Conservation (phyloP, 2,888 invertebrate species). For the Drosophila quinaria region DNA sequence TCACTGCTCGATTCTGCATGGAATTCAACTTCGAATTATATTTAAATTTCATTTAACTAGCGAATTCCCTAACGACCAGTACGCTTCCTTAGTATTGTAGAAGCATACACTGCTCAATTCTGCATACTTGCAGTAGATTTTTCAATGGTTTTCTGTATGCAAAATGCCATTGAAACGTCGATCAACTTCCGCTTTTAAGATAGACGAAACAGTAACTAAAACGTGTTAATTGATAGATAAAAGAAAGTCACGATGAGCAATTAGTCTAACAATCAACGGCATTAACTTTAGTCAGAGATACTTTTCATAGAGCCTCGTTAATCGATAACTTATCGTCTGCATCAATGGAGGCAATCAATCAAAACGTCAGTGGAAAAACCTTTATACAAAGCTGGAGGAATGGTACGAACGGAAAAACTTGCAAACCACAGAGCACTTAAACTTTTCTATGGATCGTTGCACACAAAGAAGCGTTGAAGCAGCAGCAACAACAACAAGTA, state of each 20-base stretch:
- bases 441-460: constrained; percentile 76
- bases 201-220: background rate
- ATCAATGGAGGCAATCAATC: constrained; percentile 70
- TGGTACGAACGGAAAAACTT: constrained; percentile 41
- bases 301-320: constrained; percentile 32
- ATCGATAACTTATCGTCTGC: constrained; percentile 71
- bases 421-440: constrained; percentile 73
- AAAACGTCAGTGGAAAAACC: constrained; percentile 44
- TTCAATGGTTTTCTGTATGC: no score
- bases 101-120: no score
- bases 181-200: no score
- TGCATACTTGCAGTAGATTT: no score
- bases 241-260: constrained; percentile 34
- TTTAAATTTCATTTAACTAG: background rate
- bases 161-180: background rate
- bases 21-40: background rate
- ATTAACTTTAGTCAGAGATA: background rate
- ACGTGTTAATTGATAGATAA: constrained; percentile 10
- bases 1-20: background rate
- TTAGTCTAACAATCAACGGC: constrained; percentile 43
- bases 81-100: no score
- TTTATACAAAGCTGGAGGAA: constrained; percentile 20
- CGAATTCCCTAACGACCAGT: background rate
- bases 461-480: constrained; percentile 78
- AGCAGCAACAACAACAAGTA: constrained; percentile 53